These are phyloP conservation scores for Catharus fuscescens DNA, from an alignment of 2,113 vertebrate genomes.

Conservation along the genomic window DNA sequence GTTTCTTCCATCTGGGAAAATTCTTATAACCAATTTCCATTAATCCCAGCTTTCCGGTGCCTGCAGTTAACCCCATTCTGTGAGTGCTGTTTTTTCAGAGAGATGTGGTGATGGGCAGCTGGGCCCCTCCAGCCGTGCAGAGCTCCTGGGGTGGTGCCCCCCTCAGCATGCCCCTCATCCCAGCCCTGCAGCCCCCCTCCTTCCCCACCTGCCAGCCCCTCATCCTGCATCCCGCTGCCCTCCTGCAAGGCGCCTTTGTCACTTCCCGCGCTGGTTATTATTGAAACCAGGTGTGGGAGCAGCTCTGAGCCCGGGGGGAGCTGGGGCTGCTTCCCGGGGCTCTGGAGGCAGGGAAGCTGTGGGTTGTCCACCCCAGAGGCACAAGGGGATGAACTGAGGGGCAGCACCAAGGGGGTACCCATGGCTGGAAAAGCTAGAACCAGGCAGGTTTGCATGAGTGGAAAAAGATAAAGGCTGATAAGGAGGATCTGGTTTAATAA, in stretches of 20 bases:
- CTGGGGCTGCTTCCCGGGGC: neutral
- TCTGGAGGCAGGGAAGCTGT: neutral
- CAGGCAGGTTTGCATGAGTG: neutral
- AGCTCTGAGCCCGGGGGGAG: neutral
- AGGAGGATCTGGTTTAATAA: conserved; percentile 7
- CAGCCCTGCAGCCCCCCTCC: neutral
- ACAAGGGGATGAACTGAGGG: neutral
- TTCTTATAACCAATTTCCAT: neutral
- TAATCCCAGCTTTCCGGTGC: neutral
- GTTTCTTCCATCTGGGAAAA: neutral
- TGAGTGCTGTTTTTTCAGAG: neutral
- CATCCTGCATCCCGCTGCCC: neutral
- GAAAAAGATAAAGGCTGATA: neutral
- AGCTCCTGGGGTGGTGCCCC: neutral
- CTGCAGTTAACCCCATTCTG: neutral
- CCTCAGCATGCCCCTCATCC: neutral
- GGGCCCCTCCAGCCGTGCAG: neutral
- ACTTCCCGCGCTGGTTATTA: conserved; percentile 21
- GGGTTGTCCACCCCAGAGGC: accelerated
- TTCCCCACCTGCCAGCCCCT: conserved; percentile 36
- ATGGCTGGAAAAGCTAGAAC: neutral
- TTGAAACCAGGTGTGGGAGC: conserved; percentile 71
- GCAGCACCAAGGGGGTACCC: neutral
- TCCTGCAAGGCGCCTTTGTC: conserved; percentile 66
- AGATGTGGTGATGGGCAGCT: neutral